These are phyloP conservation scores for Pristionchus arcanus DNA, from an alignment of 2,888 invertebrate genomes.

Conservation along the genomic window DNA sequence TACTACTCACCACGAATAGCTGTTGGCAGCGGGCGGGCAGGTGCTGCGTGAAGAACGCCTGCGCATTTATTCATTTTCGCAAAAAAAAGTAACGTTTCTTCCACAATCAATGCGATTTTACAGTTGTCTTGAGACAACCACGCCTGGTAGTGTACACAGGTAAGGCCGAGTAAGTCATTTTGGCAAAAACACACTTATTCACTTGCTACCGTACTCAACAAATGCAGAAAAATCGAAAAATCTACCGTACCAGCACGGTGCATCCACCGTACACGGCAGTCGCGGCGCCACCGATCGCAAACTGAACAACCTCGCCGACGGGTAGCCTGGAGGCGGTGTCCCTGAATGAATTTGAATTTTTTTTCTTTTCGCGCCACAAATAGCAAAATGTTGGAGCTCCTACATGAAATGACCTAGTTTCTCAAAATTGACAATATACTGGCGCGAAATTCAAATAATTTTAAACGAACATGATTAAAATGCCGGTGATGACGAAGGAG, in stretches of 20 bases:
- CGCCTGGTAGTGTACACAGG: too few species aligned
- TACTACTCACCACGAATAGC: slow-evolving; percentile 45
- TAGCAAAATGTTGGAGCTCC: too few species aligned
- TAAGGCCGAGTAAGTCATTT: too few species aligned
- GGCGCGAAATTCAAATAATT: slow-evolving; percentile 27
- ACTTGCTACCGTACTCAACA: too few species aligned
- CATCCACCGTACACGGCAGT: slow-evolving; percentile 14
- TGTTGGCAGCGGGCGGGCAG: slow-evolving; percentile 7
- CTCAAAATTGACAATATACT: neutral
- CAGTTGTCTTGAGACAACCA: too few species aligned
- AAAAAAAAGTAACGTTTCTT: too few species aligned
- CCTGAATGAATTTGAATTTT: neutral
- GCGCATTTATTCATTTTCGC: too few species aligned
- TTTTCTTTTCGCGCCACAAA: neutral
- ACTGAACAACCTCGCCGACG: neutral
- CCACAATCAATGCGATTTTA: too few species aligned
- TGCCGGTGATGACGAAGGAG: slow-evolving; percentile 52
- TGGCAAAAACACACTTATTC: too few species aligned
- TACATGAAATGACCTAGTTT: neutral
- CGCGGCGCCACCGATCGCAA: neutral
- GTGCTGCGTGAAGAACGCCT: slow-evolving; percentile 40
- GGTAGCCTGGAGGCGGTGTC: neutral
- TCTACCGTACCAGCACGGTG: slow-evolving; percentile 33
- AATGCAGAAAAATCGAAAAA: neutral
- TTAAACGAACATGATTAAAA: slow-evolving; percentile 2